Evolutionary conservation across 1,140 invertebrate species (phyloP).

Genomic region (Drosophila ambigua): DNA sequence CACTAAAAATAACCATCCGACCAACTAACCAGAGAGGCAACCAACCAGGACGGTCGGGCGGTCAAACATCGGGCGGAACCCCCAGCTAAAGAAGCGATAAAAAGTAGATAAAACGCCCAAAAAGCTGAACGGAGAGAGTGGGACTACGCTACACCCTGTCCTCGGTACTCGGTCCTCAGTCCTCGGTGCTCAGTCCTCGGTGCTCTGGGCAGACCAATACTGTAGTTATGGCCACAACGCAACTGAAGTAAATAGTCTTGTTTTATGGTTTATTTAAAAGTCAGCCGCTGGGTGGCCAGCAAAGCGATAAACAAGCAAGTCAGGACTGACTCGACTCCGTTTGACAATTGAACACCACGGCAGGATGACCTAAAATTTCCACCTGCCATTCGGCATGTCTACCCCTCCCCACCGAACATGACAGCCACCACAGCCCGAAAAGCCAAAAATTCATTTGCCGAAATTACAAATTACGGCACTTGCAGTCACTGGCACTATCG

Average conservation of each 20-base stretch:
- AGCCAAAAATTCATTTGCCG: conserved; percentile 81
- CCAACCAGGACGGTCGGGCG: conserved; percentile 21
- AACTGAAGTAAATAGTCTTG: conserved; percentile 82
- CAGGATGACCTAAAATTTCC: conserved; percentile 50
- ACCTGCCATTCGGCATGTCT: conserved; percentile 60
- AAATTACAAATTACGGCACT: conserved; percentile 82
- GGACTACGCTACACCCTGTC: conserved; percentile 9
- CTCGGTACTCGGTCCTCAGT: background rate
- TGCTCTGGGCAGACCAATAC: conserved; percentile 12
- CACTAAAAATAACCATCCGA: conserved; percentile 71
- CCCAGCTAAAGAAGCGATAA: conserved; percentile 73
- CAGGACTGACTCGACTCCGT: conserved; percentile 30
- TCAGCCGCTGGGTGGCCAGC: conserved; percentile 36
- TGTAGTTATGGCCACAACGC: conserved; percentile 69
- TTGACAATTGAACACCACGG: conserved; percentile 70
- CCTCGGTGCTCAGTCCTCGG: background rate
- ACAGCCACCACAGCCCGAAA: conserved; percentile 35
- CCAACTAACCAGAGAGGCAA: conserved; percentile 24
- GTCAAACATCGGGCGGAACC: conserved; percentile 49
- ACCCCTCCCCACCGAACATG: background rate
- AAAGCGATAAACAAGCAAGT: conserved; percentile 59
- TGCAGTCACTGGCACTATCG: conserved; percentile 55
- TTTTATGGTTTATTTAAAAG: conserved; percentile 83
- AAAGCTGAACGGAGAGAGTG: conserved; percentile 18
- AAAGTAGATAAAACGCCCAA: conserved; percentile 74